Conservation (phyloP, 2,797 vertebrate genomes). For the Anguilla megastoma region DNA sequence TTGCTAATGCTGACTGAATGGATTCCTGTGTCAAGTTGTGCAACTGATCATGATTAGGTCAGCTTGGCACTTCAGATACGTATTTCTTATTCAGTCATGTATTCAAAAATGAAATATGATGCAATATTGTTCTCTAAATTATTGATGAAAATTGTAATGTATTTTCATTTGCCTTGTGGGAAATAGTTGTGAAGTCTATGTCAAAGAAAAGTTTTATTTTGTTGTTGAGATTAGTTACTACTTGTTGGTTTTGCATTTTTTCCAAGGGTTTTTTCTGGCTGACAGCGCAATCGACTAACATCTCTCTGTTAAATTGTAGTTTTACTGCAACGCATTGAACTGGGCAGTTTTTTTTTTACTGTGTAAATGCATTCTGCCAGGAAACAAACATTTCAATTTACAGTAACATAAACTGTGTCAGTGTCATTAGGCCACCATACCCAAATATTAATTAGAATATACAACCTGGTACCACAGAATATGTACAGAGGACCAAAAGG, state of each 20-base stretch:
- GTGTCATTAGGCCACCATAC: slow-evolving; percentile 6
- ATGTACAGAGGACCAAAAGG: slow-evolving; percentile 25
- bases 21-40: slow-evolving; percentile 48
- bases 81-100: slow-evolving; percentile 19
- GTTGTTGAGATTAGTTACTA: slow-evolving; percentile 26
- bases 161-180: slow-evolving; percentile 40
- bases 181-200: slow-evolving; percentile 36
- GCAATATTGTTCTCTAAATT: slow-evolving; percentile 37
- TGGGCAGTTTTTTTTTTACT: slow-evolving; percentile 32
- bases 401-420: neutral
- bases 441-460: slow-evolving; percentile 12
- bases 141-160: slow-evolving; percentile 37
- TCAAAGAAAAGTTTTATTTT: slow-evolving; percentile 29
- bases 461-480: slow-evolving; percentile 28
- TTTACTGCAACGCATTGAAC: slow-evolving; percentile 23
- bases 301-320: slow-evolving; percentile 12
- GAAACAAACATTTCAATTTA: neutral
- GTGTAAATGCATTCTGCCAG: slow-evolving; percentile 23
- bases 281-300: slow-evolving; percentile 28
- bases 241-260: slow-evolving; percentile 32
- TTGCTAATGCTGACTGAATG: slow-evolving; percentile 61
- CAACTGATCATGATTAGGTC: slow-evolving; percentile 35
- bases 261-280: slow-evolving; percentile 26
- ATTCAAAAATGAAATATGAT: slow-evolving; percentile 34
- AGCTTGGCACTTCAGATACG: slow-evolving; percentile 34